Base-by-base conservation (phyloP, 2,797 vertebrate species). In the Pyrocephalus nanus region DNA sequence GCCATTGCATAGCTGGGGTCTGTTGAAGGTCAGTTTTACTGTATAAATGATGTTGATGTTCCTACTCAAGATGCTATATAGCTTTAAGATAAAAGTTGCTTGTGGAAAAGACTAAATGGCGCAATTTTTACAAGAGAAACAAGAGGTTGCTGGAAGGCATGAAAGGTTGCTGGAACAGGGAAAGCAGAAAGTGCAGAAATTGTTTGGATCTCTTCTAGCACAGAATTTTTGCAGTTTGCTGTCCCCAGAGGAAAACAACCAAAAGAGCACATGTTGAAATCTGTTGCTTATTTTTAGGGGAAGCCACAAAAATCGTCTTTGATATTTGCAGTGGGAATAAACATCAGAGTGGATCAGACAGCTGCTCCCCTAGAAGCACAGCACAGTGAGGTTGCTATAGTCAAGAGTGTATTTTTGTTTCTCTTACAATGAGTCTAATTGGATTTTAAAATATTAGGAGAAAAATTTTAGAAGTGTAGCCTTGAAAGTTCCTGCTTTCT, bases 281-380 rank as follows among this genome's bases (percentile, higher is more conserved):
- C 85, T 96, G 90, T 69, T 1, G 8, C 43, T 92, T 93, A 97
- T 97, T 97, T 97, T 97, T 95, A 95, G 95, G 86, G 93, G 70
- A 96, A 96, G 87, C 87, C 92, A 84, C 92, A 96, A 90, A 96
- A 96, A 95, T 38, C 73, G 61, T 95, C 97, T 98, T 97, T 97
- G 97, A 97, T 97, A 93, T 97, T 97, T 96, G 71, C 80, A 95
- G 93, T 80, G 86, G 90, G 71, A 95, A 81, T 74, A 51, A 95
- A 97, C 95, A 98, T 97, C 95, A 96, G 91, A 97, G 96, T 57
- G 92, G 78, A 97, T 97, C 93, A 45, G 83, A 94, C 94, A 97
- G 96, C 86, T 97, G 92, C 88, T 95, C 92, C 57, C 88, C 96
- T 87, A 92, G 95, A 95, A 96, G 88, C 70, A 91, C 62, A 96